Evolutionary conservation across 2,797 vertebrate genomes (phyloP), one percentile per base, ranked within the genome.

Genomic region (Rhinichthys osculus): DNA sequence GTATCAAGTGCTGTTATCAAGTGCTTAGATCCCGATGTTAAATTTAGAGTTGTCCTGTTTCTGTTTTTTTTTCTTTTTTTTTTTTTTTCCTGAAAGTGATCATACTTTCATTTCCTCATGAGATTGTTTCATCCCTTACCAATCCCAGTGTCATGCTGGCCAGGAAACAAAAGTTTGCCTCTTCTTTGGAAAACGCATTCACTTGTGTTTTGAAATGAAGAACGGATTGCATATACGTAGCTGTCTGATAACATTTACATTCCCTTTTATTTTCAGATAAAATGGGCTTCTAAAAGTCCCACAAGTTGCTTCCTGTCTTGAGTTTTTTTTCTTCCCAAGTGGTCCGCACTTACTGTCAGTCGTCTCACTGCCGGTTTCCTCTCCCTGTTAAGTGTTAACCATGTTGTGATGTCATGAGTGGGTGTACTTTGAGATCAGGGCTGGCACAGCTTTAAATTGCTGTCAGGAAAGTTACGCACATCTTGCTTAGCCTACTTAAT

Each of bases 391-490:
- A 62, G 67, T 71, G 84, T 81, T 85, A 73, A 80, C 69, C 54
- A 10, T 73, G 35, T 16, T 64, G 57, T 90, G 87, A 89, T 88
- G 87, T 85, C 89, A 88, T 67, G 21, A 57, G 87, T 85, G 86
- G 82, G 86, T 89, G 89, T 88, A 84, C 86, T 89, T 89, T 87
- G 23, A 87, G 77, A 79, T 85, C 72, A 50, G 70, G 81, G 74
- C 83, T 83, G 78, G 81, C 77, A 30, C 64, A 67, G 78, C 69
- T 88, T 89, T 86, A 91, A 83, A 87, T 79, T 50, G 35, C 83
- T 81, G 87, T 82, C 74, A 77, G 80, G 7, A 77, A 82, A 84
- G 70, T 83, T 62, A 59, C 9, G 35, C 87, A 81, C 67, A 62
- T 78, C 83, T 88, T 21, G 78, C 42, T 87, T n/a, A 54, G 19